A percentile compares a stretch with the other conserved stretches of the same genome.
These are phyloP conservation scores for Gymnorhina tibicen DNA, from an alignment of 2,113 vertebrate species.

Conservation along the genomic window DNA sequence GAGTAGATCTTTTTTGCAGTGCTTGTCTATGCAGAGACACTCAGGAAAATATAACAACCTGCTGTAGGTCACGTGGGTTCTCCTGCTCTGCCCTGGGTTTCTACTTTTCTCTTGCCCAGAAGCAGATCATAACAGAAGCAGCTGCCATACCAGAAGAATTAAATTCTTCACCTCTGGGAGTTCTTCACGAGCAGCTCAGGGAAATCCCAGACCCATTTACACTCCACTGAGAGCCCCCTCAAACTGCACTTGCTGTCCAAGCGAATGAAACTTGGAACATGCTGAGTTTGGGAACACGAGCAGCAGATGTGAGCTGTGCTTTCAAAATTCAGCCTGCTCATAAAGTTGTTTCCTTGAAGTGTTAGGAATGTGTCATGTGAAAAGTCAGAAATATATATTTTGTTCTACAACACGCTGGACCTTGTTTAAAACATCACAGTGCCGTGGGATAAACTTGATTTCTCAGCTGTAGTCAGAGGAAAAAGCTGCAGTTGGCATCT, in stretches of 20 bases:
- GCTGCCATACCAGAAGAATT: not conserved
- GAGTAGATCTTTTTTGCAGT: not conserved
- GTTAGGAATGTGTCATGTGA: not conserved
- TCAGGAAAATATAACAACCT: accelerated
- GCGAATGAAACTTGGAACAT: not conserved
- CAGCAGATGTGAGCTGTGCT: not conserved
- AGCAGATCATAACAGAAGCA: not conserved
- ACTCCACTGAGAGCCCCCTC: not conserved
- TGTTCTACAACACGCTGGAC: not conserved
- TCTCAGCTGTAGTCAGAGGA: not conserved
- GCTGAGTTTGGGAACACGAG: not conserved
- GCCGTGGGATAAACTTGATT: not conserved
- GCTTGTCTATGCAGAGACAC: not conserved
- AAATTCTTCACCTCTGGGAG: not conserved
- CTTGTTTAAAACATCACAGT: not conserved
- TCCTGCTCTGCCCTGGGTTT: not conserved
- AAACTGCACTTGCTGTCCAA: not conserved
- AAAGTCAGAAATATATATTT: not conserved
- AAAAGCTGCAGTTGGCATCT: not conserved
- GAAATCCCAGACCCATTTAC: not conserved
- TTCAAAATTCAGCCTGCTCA: not conserved
- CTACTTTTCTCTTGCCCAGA: not conserved
- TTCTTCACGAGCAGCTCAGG: not conserved
- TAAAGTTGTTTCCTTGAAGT: not conserved
- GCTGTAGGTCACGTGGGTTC: not conserved